A percentile compares a stretch with the other conserved stretches of the same genome.
These are phyloP conservation scores for Lasioglossum villosulum DNA, from an alignment of 2,888 invertebrate genomes.

Conservation along the genomic window DNA sequence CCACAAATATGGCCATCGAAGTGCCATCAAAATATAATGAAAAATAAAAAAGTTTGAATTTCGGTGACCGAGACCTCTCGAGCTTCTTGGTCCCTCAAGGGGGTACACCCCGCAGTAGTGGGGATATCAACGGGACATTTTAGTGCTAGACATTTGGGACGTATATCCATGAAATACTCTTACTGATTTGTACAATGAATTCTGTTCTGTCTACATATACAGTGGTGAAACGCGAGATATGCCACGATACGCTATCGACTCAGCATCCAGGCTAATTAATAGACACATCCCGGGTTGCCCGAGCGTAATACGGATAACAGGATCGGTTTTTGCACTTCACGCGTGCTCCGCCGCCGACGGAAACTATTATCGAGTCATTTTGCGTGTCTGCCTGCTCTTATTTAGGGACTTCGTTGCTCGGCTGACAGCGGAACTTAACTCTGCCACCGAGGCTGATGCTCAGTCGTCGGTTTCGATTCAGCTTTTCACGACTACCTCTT, in stretches of 20 bases:
- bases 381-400: constrained; percentile 6
- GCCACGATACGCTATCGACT: constrained; percentile 10
- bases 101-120: too few relatives aligned
- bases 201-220: neutral
- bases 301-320: constrained; percentile 3
- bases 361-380: constrained; percentile 6
- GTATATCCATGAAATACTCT: too few relatives aligned
- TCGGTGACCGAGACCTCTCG: too few relatives aligned
- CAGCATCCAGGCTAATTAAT: constrained; percentile 10
- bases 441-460: neutral
- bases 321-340: constrained; percentile 2
- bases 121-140: too few relatives aligned
- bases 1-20: too few relatives aligned
- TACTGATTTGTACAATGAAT: too few relatives aligned
- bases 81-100: too few relatives aligned
- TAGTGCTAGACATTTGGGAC: too few relatives aligned
- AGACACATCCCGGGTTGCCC: neutral
- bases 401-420: neutral
- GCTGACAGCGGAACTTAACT: neutral
- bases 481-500: neutral
- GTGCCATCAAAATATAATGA: too few relatives aligned
- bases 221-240: constrained; percentile 8
- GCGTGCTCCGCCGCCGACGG: constrained; percentile 8
- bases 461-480: constrained; percentile 8
- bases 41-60: too few relatives aligned